A percentile compares a stretch with the other conserved stretches of the same genome.
Conservation (phyloP, 2,113 vertebrate species). For the Trachemys scripta region DNA sequence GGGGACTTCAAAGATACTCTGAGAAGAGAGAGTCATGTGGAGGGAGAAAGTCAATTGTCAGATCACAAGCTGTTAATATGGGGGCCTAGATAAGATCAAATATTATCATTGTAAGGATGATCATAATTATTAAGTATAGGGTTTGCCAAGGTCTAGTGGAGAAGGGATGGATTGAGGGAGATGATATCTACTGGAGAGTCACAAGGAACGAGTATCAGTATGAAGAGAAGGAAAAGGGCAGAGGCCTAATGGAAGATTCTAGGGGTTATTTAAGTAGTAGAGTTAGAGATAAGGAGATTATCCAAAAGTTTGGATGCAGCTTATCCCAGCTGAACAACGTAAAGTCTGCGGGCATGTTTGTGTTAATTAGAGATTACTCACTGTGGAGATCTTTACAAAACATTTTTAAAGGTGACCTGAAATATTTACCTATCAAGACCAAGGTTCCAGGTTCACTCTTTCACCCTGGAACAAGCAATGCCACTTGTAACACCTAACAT, state of each 20-base stretch:
- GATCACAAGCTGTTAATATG: background rate
- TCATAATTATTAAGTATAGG: background rate
- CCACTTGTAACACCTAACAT: background rate
- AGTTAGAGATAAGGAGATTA: background rate
- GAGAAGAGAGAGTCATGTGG: accelerated
- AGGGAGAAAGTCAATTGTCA: background rate
- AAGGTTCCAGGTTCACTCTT: background rate
- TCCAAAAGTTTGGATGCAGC: background rate
- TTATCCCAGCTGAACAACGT: background rate
- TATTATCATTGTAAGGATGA: background rate
- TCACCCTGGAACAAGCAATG: background rate
- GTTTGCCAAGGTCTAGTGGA: background rate
- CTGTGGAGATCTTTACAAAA: background rate
- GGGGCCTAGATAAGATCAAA: background rate
- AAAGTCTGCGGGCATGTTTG: background rate
- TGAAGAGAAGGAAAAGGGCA: background rate
- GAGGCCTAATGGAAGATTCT: background rate
- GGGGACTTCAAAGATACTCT: background rate
- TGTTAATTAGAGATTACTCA: background rate
- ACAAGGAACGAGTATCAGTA: background rate
- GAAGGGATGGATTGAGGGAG: background rate
- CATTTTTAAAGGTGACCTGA: background rate
- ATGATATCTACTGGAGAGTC: background rate
- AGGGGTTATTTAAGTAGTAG: background rate
- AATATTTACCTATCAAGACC: background rate